Conservation (phyloP, 2,797 vertebrate species). For the Momotus momota region DNA sequence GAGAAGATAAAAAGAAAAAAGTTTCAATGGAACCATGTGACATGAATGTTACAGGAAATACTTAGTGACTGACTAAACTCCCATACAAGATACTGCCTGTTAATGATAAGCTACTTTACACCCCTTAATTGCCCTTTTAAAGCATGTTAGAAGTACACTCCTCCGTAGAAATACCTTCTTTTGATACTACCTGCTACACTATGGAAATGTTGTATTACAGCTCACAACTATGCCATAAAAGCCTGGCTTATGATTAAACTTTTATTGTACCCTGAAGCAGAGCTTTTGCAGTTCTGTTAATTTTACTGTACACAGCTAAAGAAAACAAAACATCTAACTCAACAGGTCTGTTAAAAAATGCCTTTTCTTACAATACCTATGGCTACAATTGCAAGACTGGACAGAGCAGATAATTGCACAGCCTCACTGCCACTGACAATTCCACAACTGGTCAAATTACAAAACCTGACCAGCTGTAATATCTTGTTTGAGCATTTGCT, state of each 20-base stretch:
- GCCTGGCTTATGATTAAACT: background rate
- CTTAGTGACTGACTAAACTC: background rate
- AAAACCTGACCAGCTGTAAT: slow-evolving; percentile 53
- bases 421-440: slow-evolving; percentile 16
- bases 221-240: background rate
- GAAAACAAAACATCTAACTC: background rate
- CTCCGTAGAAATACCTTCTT: background rate
- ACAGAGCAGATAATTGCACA: slow-evolving; percentile 16
- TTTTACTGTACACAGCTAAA: background rate
- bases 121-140: background rate
- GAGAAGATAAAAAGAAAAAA: background rate
- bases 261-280: background rate
- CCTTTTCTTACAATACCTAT: background rate
- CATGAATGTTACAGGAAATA: background rate
- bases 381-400: background rate
- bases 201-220: background rate
- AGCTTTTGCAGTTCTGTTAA: background rate
- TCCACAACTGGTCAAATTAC: background rate
- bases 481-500: slow-evolving; percentile 16
- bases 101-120: background rate
- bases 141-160: background rate
- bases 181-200: background rate
- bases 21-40: background rate
- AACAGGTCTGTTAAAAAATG: background rate
- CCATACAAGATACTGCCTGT: background rate